Evolutionary conservation across 2,888 invertebrate genomes (phyloP).

Genomic region (Spicauda simplicius): DNA sequence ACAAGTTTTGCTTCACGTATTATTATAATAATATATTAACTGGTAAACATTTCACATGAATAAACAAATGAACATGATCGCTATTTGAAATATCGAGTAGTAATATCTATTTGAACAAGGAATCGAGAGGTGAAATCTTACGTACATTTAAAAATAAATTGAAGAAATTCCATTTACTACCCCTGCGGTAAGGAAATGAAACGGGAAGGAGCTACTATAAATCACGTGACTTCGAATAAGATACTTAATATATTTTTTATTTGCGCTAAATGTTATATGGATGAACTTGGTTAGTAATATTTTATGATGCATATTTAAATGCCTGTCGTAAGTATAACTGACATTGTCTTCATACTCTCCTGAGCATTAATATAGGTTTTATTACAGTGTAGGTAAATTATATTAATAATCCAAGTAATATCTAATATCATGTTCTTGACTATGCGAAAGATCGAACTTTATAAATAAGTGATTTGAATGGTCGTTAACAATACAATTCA

Average conservation of each 20-base stretch:
- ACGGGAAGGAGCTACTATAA: slow-evolving; percentile 28
- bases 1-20: too few species aligned
- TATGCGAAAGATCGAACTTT: too few species aligned
- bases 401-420: background rate
- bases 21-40: too few species aligned
- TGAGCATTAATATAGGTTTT: background rate
- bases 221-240: slow-evolving; percentile 28
- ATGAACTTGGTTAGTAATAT: slow-evolving; percentile 5
- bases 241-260: slow-evolving; percentile 33
- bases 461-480: too few species aligned
- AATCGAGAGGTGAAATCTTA: slow-evolving; percentile 25
- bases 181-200: slow-evolving; percentile 35
- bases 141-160: slow-evolving; percentile 32
- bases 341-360: background rate
- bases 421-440: too few species aligned
- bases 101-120: slow-evolving; percentile 18
- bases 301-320: background rate
- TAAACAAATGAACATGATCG: too few species aligned
- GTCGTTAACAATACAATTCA: too few species aligned
- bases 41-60: too few species aligned
- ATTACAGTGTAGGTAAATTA: background rate
- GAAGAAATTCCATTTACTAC: slow-evolving; percentile 35
- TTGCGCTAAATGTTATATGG: slow-evolving; percentile 7
- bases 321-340: background rate
- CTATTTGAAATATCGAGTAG: background rate